Conservation (phyloP, 2,888 invertebrate species). For the Athrips mouffetella region DNA sequence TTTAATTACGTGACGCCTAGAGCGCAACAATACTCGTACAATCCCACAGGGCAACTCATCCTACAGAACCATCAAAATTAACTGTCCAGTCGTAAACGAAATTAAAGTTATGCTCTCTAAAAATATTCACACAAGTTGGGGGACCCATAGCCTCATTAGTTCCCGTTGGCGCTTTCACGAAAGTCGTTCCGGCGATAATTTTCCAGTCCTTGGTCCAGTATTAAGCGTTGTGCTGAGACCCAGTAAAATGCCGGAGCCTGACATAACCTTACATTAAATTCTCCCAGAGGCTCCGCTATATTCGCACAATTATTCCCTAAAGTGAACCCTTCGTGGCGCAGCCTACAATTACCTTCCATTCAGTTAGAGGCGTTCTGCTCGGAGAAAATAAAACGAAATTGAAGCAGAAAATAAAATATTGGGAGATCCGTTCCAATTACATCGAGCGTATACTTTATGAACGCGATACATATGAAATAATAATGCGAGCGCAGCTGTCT, state of each 20-base stretch:
- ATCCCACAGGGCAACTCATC: constrained; percentile 28
- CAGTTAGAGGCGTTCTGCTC: constrained; percentile 59
- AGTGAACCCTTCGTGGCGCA: constrained; percentile 67
- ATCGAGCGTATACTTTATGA: constrained; percentile 36
- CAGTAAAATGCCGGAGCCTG: constrained; percentile 54
- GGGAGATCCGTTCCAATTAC: constrained; percentile 61
- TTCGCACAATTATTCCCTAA: constrained; percentile 74
- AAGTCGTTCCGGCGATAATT: constrained; percentile 73
- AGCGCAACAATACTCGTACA: constrained; percentile 25
- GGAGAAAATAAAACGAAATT: constrained; percentile 67
- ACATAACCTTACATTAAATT: constrained; percentile 72
- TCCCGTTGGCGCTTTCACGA: constrained; percentile 66
- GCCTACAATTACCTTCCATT: constrained; percentile 75
- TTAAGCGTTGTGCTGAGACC: constrained; percentile 58
- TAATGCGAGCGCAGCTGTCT: constrained; percentile 10
- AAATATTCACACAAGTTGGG: constrained; percentile 66
- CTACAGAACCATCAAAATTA: constrained; percentile 60
- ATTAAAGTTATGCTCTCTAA: constrained; percentile 67
- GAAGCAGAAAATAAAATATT: constrained; percentile 68
- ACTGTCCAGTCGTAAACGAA: constrained; percentile 55
- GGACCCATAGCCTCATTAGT: constrained; percentile 71
- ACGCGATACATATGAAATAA: constrained; percentile 32
- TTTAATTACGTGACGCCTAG: constrained; percentile 7
- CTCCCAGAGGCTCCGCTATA: constrained; percentile 68
- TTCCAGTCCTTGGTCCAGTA: constrained; percentile 66